Evolutionary conservation across 2,113 vertebrate species (phyloP), one percentile per base, ranked within the genome.

Genomic region (Hippocampus barbouri): DNA sequence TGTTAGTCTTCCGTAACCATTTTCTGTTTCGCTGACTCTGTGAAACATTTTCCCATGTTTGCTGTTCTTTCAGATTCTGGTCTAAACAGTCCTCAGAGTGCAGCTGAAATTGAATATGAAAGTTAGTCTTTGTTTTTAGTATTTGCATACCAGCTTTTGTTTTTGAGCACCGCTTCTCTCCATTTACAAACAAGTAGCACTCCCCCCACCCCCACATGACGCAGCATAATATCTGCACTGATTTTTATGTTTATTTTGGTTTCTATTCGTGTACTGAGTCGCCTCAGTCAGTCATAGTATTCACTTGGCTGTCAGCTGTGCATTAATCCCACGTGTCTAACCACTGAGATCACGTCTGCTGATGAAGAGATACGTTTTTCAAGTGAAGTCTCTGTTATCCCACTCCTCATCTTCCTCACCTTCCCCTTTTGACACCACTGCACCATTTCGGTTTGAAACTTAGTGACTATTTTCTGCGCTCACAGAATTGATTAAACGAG

Each of bases 41-140:
- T 82, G 54, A 72, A 86, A 89, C 89, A 68, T 61, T 78, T 79
- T 80, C 78, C 93, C 93, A 85, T 90, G 83, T 92, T 93, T 96
- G 90, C 94, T 96, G 91, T 96, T 93, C 92, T 95, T 95, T 93
- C 95, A 97, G 96, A 97, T 96, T 96, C 94, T 89, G 95, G 94
- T 93, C 94, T 97, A 88, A 95, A 95, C 95, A 94, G 96, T 92
- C 96, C 96, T 91, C 94, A 96, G 93, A 95, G 94, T 91, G 96
- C 97, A 93, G 94, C 94, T 90, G 94, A 95, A 91, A 95, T 95
- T 95, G 94, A 94, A 93, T 95, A 93, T 90, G 95, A 96, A 98
- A 98, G 96, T 98, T 96, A 97, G 96, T 98, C 94, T 92, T 91
- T 90, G 89, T 93, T 92, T 94, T 93, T 91, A 89, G 93, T 92